Evolutionary conservation across 2,797 vertebrate species (phyloP).

Genomic region (Tachyglossus aculeatus): DNA sequence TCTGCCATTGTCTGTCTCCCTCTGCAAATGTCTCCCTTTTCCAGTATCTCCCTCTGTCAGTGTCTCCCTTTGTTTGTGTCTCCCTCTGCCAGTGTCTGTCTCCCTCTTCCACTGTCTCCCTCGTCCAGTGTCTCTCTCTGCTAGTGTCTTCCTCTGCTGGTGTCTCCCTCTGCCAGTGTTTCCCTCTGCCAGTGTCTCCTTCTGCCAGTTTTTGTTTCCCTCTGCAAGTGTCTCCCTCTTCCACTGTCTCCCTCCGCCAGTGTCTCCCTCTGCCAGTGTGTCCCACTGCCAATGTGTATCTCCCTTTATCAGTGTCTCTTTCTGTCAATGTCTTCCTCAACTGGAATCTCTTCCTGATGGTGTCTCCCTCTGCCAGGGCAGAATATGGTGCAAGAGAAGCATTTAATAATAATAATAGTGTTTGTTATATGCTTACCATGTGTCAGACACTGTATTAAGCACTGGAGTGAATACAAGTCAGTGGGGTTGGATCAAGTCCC

Average conservation of each 20-base stretch:
- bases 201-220: not conserved
- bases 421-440: too few species aligned
- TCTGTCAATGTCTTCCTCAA: not conserved
- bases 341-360: not conserved
- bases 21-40: not conserved
- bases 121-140: not conserved
- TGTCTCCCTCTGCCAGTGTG: not conserved
- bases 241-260: not conserved
- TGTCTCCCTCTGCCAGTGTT: not conserved
- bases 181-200: not conserved
- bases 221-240: not conserved
- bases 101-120: not conserved
- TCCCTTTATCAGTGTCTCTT: not conserved
- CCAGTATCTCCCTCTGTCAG: not conserved
- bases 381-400: not conserved
- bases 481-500: too few species aligned
- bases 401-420: too few species aligned
- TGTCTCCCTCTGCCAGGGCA: not conserved
- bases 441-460: too few species aligned
- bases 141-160: not conserved
- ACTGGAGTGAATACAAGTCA: too few species aligned
- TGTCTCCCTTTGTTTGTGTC: not conserved
- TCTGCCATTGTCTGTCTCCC: not conserved
- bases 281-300: rapidly evolving
- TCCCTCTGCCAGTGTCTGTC: not conserved